Base-by-base conservation (phyloP, 2,888 invertebrate genomes). In the Nomada ruficornis region DNA sequence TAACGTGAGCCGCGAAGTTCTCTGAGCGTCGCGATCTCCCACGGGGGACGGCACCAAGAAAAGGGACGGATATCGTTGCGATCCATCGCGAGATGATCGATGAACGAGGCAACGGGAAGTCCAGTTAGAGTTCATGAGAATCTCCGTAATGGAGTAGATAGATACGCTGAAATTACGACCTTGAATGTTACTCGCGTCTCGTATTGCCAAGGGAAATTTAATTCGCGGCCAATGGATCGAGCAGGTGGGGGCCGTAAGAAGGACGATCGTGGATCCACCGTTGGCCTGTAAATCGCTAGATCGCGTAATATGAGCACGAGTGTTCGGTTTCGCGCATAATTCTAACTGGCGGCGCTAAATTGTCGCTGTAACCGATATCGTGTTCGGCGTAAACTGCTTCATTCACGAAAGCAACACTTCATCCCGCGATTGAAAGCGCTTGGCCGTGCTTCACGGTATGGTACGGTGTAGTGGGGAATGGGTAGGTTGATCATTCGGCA, bases 271-370 rank as follows among this genome's bases (percentile, higher is more conserved):
- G 84, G 86, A 36, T 76, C 60, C 65, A 62, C 44, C 74, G 18
- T 5, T 75, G 69, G 47, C 77, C 71, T 71, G 80, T 92, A 92
- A 91, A 91, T 91, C 90, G 88, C 85, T 83, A 75, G 83, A 86
- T 90, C 88, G 78, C 89, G 89, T 90, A 88, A 89, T 87, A 83
- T 85, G 88, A 88, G 85, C 87, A 80, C 86, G 83, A 85, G 89
- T 91, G 88, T 92, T 90, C 85, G 88, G 87, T 91, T 92, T 91
- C 91, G 88, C 86, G 87, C 89, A 87, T 92, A 92, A 91, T 90
- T 90, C 89, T 84, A 89, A 86, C 88, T 85, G 86, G 87, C 88
- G 89, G 88, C 86, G 90, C 84, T 91, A 90, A 90, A 91, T 91
- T 89, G 87, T 82, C 81, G 70, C 83, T 87, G 89, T 87, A 90